These are phyloP conservation scores for Scolopax bukidnonensis DNA, from an alignment of 2,797 vertebrate species.

Conservation along the genomic window DNA sequence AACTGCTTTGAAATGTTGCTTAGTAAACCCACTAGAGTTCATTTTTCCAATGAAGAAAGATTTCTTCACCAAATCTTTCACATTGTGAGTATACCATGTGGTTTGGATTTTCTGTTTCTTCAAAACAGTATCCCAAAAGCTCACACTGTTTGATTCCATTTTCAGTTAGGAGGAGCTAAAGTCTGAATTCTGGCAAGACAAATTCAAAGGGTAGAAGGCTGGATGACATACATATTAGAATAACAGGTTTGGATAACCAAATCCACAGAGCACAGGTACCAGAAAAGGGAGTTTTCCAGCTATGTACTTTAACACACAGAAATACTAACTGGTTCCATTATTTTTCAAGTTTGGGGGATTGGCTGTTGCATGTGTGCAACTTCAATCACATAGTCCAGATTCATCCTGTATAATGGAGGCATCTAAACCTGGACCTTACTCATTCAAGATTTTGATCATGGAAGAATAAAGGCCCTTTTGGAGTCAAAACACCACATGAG, in stretches of 20 bases:
- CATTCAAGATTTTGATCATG: neutral
- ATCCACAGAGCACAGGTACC: neutral
- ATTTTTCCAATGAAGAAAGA: slow-evolving; percentile 37
- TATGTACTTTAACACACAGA: neutral
- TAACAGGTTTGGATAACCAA: neutral
- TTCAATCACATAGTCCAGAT: neutral
- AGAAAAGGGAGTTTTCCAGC: neutral
- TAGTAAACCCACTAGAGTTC: neutral
- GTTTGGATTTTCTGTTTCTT: slow-evolving; percentile 40
- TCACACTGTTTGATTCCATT: neutral
- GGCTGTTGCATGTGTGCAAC: neutral
- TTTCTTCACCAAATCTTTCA: slow-evolving; percentile 26
- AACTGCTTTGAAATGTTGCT: slow-evolving; percentile 50
- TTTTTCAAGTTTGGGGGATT: neutral
- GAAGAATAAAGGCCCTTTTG: neutral
- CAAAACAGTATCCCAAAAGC: neutral
- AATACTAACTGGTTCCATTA: neutral
- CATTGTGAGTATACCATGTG: slow-evolving; percentile 1
- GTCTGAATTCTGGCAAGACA: neutral
- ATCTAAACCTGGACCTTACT: neutral
- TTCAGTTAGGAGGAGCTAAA: slow-evolving; percentile 4
- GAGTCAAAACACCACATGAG: neutral
- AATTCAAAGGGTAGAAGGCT: neutral
- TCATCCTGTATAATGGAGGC: neutral
- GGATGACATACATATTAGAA: neutral